Percentiles rank a stretch among this genome's conserved stretches.
Evolutionary conservation across 2,797 vertebrate species (phyloP).

Genomic region (Oreonectes daqikongensis): DNA sequence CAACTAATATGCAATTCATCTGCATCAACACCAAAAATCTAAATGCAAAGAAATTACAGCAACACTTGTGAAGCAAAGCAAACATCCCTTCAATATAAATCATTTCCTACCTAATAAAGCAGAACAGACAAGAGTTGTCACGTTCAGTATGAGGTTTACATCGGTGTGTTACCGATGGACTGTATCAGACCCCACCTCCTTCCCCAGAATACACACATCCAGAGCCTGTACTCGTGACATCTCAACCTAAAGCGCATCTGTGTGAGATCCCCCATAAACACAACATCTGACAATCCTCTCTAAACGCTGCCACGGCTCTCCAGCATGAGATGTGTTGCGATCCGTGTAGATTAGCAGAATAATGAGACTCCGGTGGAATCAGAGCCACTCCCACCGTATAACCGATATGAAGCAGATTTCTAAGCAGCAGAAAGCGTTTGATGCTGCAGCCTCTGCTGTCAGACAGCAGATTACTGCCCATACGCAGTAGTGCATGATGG

Average conservation of each 20-base stretch:
- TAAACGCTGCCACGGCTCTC: conserved; percentile 19
- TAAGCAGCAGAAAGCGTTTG: conserved; percentile 56
- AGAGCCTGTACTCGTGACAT: conserved; percentile 44
- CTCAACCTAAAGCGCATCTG: conserved; percentile 66
- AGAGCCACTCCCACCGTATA: conserved; percentile 56
- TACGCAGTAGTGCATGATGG: conserved; percentile 65
- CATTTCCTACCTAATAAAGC: conserved; percentile 13
- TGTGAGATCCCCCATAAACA: conserved; percentile 58
- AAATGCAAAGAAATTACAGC: too few species aligned
- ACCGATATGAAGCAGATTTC: conserved; percentile 55
- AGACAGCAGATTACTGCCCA: conserved; percentile 43
- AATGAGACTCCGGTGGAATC: conserved; percentile 33
- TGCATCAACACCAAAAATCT: neutral
- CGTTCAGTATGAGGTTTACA: conserved; percentile 30
- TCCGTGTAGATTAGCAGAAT: neutral
- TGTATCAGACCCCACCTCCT: conserved; percentile 17
- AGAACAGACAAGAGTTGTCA: neutral
- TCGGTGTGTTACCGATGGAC: conserved; percentile 13
- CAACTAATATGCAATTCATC: neutral
- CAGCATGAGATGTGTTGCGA: neutral
- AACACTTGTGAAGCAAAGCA: too few species aligned
- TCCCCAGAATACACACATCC: conserved; percentile 21
- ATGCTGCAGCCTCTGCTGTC: conserved; percentile 67
- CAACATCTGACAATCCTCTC: conserved; percentile 50
- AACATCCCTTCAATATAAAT: neutral